Base-by-base conservation (phyloP, 2,113 vertebrate genomes). In the Gymnogyps californianus region DNA sequence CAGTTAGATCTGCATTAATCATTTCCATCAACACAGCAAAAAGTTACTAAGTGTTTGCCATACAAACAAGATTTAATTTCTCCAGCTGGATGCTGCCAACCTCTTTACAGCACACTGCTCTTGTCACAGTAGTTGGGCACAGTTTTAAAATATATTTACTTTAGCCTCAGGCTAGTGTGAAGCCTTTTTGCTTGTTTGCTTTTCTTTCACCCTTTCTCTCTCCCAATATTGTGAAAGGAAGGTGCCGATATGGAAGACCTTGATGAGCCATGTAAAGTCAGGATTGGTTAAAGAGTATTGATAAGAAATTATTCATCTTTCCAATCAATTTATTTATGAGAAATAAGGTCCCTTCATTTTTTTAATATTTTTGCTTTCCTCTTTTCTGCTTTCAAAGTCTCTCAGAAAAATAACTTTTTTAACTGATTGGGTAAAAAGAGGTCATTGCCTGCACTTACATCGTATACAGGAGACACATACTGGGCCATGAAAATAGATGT, bases 101-200 rank as follows among this genome's bases (percentile, higher is more conserved):
- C 34, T 42, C 61, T 90, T 95, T 25, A 57, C 54, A 93, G 75
- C 46, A 93, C 49, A 82, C 36, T 92, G 70, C 70, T 97, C 92
- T 96, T 96, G 83, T 97, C 95, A 96, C 71, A 91, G 72, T 90
- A 65, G 52, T 90, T 97, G 83, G 82, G 65, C 85, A 89, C 62
- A 83, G 52, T 77, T 95, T 97, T 91, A 85, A 98, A 98, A 93
- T 74, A 72, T n/a, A 83, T 96, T 96, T 93, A 64, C 64, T 95
- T 96, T 83, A 72, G 91, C 96, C 94, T 90, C 75, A 85, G 81
- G 95, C 87, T 91, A 77, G 7, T 17, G 54, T 86, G 54, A 55
- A 90, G 59, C 46, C 36, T 92, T 96, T 83, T 92, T 91, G 29
- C 79, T 95, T 79, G 64, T 87, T 97, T 89, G 42, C 62, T 97